Conservation (phyloP, 2,113 vertebrate species). For the Elachura formosa region DNA sequence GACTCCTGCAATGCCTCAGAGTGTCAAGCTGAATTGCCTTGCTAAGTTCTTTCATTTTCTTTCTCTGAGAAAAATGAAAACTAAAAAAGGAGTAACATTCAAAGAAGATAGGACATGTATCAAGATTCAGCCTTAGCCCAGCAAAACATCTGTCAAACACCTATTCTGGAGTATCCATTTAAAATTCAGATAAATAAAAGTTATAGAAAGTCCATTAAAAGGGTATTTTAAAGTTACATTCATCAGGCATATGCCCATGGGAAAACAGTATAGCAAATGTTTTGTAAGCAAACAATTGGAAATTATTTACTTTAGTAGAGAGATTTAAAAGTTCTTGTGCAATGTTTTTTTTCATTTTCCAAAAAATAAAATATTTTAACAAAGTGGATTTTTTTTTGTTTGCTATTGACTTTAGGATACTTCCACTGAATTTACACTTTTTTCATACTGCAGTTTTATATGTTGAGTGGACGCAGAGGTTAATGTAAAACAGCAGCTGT, state of each 20-base stretch:
- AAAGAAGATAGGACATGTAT: not conserved
- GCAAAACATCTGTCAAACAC: not conserved
- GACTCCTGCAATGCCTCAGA: not conserved
- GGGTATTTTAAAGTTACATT: not conserved
- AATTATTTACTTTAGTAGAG: not conserved
- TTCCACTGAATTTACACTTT: not conserved
- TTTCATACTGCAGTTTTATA: not conserved
- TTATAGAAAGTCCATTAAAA: not conserved
- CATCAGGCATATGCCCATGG: not conserved
- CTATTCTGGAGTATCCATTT: not conserved
- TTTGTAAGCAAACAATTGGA: not conserved
- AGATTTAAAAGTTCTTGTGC: not conserved
- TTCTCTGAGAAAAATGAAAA: conserved; percentile 53
- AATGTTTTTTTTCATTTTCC: not conserved
- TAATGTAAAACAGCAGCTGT: not conserved
- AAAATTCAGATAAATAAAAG: conserved; percentile 39
- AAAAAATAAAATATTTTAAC: not conserved
- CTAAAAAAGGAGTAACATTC: not conserved
- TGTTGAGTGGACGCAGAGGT: not conserved
- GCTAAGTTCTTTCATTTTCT: conserved; percentile 41
- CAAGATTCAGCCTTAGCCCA: not conserved
- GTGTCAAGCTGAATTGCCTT: conserved; percentile 15
- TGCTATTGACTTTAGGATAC: not conserved
- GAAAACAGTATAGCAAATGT: not conserved
- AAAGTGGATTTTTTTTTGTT: not conserved